phyloP scores from a whole-genome alignment of 2,113 vertebrate species.

The Nesoenas mayeri region DNA sequence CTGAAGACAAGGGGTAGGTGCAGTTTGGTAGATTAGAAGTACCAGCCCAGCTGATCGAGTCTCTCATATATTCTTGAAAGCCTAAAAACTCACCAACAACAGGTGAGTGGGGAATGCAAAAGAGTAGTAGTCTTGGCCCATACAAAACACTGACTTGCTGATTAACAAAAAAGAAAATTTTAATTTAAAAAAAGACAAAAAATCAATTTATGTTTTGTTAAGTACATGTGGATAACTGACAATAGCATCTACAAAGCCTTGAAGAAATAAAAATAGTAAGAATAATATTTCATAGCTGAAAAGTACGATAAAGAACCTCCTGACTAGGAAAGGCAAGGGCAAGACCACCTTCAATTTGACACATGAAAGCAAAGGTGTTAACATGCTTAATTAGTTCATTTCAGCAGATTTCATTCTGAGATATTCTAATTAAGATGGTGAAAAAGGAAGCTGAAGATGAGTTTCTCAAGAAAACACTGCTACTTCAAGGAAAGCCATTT shows the following conservation, averaged over 20 bases:
- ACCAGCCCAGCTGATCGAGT: neutral
- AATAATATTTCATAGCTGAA: neutral
- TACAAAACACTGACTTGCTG: neutral
- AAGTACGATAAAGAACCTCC: neutral
- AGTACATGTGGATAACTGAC: neutral
- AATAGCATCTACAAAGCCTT: neutral
- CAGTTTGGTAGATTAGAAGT: neutral
- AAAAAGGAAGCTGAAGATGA: neutral
- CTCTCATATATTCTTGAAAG: neutral
- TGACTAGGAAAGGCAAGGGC: neutral
- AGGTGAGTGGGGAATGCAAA: neutral
- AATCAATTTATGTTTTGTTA: neutral
- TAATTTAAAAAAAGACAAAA: neutral
- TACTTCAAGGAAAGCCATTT: neutral
- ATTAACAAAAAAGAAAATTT: neutral
- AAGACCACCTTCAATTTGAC: slow-evolving; percentile 18
- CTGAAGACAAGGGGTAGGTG: neutral
- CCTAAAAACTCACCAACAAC: neutral
- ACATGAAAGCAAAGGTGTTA: slow-evolving; percentile 51
- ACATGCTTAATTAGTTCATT: slow-evolving; percentile 49
- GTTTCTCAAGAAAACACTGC: neutral
- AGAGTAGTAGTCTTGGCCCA: neutral
- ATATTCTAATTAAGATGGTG: neutral
- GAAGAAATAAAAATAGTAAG: neutral
- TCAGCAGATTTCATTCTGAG: slow-evolving; percentile 41